Percentiles rank a stretch among this genome's conserved stretches.
These are phyloP conservation scores for Bolborhynchus lineola DNA, from an alignment of 2,113 vertebrate species.

Conservation along the genomic window DNA sequence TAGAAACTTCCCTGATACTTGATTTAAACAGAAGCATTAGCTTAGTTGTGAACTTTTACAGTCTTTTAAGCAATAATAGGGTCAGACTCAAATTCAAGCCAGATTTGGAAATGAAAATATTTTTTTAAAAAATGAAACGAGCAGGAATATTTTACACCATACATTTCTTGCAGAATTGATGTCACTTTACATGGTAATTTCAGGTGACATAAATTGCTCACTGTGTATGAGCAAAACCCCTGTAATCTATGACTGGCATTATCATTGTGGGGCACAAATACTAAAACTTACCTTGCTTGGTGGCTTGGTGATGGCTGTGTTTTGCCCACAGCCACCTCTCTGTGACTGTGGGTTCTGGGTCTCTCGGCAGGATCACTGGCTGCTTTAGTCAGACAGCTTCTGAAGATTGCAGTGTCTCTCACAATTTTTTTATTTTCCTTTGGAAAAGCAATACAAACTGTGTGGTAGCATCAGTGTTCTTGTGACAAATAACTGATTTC, in stretches of 20 bases:
- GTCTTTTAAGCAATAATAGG: slow-evolving; percentile 37
- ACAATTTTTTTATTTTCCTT: neutral
- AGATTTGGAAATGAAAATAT: neutral
- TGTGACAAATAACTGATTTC: neutral
- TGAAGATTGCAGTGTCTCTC: neutral
- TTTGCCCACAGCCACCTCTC: neutral
- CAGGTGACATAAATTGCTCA: neutral
- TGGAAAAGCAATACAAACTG: slow-evolving; percentile 13
- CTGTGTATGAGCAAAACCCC: neutral
- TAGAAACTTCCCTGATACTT: neutral
- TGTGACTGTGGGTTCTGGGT: neutral
- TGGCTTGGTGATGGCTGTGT: neutral
- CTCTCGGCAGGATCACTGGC: neutral
- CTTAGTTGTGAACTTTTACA: neutral
- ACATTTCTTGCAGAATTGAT: neutral
- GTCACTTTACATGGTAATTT: neutral
- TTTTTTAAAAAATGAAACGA: neutral
- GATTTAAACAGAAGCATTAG: neutral
- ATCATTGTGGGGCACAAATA: neutral
- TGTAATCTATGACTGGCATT: neutral
- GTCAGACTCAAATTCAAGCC: neutral
- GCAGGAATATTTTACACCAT: neutral
- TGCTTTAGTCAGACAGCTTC: neutral
- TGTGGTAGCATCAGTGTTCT: neutral
- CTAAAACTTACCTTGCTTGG: neutral